phyloP scores from a whole-genome alignment of 2,797 vertebrate species.

The Anguilla pacifica region DNA sequence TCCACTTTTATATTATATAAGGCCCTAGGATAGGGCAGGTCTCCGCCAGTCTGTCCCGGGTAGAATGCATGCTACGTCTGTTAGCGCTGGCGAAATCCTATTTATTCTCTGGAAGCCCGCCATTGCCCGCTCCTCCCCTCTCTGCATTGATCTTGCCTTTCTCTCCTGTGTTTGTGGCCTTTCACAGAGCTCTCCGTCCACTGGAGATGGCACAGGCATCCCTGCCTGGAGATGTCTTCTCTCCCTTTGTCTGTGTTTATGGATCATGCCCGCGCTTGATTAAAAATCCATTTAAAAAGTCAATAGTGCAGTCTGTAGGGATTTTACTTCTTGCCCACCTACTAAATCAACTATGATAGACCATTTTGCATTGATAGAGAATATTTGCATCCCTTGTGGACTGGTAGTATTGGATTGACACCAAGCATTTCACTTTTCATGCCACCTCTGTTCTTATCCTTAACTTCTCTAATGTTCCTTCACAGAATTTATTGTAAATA shows the following conservation, averaged over 20 bases:
- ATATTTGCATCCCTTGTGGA: background rate
- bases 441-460: background rate
- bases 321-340: background rate
- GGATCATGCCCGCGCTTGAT: background rate
- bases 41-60: background rate
- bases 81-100: conserved; percentile 1
- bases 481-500: no score
- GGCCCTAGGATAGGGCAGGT: background rate
- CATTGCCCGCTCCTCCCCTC: background rate
- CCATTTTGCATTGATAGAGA: background rate
- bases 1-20: background rate
- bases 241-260: background rate
- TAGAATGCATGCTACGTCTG: background rate
- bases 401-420: background rate
- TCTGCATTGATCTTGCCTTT: background rate
- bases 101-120: conserved; percentile 5
- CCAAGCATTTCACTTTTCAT: background rate
- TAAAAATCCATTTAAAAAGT: background rate
- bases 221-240: background rate
- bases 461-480: background rate
- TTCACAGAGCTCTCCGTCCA: background rate
- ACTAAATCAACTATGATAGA: background rate
- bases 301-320: background rate
- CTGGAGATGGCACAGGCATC: background rate
- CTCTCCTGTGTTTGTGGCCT: no score